These are phyloP conservation scores for Nipponia nippon DNA, from an alignment of 2,113 vertebrate species.

Conservation along the genomic window DNA sequence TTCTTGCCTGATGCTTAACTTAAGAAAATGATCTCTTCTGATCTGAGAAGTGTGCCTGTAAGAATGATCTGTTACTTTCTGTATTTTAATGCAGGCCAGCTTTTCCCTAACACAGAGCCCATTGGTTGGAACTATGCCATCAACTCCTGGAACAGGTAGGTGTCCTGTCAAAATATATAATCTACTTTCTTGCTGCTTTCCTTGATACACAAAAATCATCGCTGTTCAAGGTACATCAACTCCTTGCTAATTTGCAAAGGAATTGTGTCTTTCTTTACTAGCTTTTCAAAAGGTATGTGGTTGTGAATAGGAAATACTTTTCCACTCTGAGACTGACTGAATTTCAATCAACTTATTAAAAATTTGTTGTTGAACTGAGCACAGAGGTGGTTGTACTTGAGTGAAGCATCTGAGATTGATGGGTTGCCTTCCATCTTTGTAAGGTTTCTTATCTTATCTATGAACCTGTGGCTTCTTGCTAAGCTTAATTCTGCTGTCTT, in stretches of 20 bases:
- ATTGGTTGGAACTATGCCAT: constrained; percentile 69
- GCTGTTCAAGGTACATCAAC: not conserved
- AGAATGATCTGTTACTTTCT: not conserved
- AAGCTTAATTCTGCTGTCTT: not conserved
- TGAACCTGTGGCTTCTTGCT: not conserved
- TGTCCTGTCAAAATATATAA: not conserved
- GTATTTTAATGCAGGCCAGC: constrained; percentile 66
- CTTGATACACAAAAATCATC: not conserved
- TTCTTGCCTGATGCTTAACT: not conserved
- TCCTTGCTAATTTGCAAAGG: not conserved
- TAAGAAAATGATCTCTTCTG: not conserved
- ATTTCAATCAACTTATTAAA: not conserved
- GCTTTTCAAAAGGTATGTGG: not conserved
- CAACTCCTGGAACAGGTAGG: constrained; percentile 83
- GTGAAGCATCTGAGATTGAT: not conserved
- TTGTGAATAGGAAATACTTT: not conserved
- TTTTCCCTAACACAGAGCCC: constrained; percentile 83
- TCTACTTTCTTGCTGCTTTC: not conserved
- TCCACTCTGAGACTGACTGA: not conserved
- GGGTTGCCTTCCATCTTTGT: not conserved
- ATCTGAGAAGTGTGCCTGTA: not conserved
- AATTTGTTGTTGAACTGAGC: not conserved
- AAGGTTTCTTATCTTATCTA: not conserved
- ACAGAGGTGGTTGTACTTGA: not conserved
- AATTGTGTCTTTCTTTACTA: not conserved